phyloP scores from a whole-genome alignment of 2,888 invertebrate genomes.

The Sipha maydis region DNA sequence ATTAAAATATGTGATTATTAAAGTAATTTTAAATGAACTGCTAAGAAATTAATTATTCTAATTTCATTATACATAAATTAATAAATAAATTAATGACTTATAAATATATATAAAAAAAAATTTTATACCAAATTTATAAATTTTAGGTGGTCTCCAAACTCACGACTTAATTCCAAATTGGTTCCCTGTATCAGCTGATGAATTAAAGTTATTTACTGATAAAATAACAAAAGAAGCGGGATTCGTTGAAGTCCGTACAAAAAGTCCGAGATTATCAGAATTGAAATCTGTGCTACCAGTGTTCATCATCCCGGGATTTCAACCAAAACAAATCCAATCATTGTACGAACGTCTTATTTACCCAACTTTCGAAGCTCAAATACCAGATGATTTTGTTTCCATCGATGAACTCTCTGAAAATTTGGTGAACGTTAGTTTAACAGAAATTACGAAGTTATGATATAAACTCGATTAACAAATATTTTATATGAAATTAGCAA shows the following conservation, averaged over 20 bases:
- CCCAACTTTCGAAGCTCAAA: constrained; percentile 40
- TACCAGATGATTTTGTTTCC: background rate
- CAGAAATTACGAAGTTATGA: accelerated
- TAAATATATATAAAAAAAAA: too few relatives aligned
- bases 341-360: constrained; percentile 14
- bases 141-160: background rate
- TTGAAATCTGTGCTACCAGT: constrained; percentile 66
- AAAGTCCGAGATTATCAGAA: constrained; percentile 67
- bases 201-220: background rate
- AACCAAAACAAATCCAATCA: constrained; percentile 64
- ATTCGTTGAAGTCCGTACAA: constrained; percentile 67
- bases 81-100: too few relatives aligned
- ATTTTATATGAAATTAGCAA: background rate
- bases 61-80: too few relatives aligned
- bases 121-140: background rate
- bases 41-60: too few relatives aligned
- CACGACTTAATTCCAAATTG: background rate
- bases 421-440: constrained; percentile 22
- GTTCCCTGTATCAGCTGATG: background rate
- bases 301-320: constrained; percentile 68
- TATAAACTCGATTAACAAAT: too few relatives aligned
- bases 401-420: constrained; percentile 27
- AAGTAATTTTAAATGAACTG: too few relatives aligned
- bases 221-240: constrained; percentile 64
- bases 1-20: too few relatives aligned